Base-by-base conservation (phyloP, 2,888 invertebrate genomes). In the Pseudeuparius sepicola region DNA sequence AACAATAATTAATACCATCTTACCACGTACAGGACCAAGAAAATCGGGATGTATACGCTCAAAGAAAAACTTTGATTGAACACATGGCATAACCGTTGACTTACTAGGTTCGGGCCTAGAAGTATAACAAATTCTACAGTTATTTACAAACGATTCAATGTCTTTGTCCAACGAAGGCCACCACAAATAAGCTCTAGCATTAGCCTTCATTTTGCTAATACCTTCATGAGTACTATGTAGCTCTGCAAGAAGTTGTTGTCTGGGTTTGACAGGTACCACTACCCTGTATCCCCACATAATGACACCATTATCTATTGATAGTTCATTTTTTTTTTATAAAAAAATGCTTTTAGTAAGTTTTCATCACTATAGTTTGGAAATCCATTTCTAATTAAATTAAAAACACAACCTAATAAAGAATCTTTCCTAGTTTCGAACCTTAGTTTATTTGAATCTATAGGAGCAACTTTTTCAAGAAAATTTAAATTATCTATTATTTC, bases 11-110 rank as follows among this genome's bases (percentile, higher is more conserved):
- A 39, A 11, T 15, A 32, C 17, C 34, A 38, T 38, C 25, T 34
- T 38, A n/a, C 30, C 30, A 3, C 15, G 2, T n/a, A 36, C 12
- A 9, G 63, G 41, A 4, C 61, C 61, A 7, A 60, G 58, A 47
- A 57, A 62, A 43, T 65, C 64, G 5, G 60, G 45, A 45, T 65
- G 33, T 3, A 4, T 14, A 13, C 30, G 23, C 30, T 34, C 30
- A 31, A 16, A 39, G 31, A 39, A 39, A 36, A 16, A 30, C 6
- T 30, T 30, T n/a, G 30, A 30, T 15, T 16, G 15, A 30, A 30
- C 30, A 30, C 30, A 30, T 4, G 30, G 15, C 15, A 30, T 30
- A 12, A 30, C 15, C 4, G 5, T 30, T 15, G 30, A 3, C 10
- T 30, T 30, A 30, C 13, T 31, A 4, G 31, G 31, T 18, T 31